phyloP scores from a whole-genome alignment of 2,797 vertebrate genomes.

The Enteromius anoplus region DNA sequence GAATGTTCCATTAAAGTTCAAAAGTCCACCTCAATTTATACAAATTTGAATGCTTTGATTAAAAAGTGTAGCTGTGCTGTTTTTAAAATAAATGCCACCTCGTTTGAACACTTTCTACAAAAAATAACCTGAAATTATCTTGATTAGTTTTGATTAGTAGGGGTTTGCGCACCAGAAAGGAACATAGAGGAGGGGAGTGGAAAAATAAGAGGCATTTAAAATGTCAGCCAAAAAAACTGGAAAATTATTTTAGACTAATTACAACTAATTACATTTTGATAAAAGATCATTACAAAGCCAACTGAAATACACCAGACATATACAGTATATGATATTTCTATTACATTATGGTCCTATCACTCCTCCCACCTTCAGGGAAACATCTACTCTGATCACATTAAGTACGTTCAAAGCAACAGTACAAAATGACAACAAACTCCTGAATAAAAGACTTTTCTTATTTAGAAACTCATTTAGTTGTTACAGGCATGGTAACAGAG shows the following conservation, averaged over 20 bases:
- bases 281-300: slow-evolving; percentile 1
- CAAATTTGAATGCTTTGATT: neutral
- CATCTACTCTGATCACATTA: neutral
- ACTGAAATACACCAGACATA: neutral
- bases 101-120: neutral
- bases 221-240: neutral
- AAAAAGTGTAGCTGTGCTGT: neutral
- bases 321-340: neutral
- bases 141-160: neutral
- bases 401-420: neutral
- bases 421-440: neutral
- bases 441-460: neutral
- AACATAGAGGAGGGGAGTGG: neutral
- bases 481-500: neutral
- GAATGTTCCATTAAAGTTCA: neutral
- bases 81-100: neutral
- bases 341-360: neutral
- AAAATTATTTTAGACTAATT: neutral
- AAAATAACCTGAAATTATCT: neutral
- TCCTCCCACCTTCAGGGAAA: neutral
- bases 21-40: neutral
- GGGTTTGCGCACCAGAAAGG: neutral
- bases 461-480: neutral
- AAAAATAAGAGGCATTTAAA: neutral
- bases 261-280: slow-evolving; percentile 10